Percentiles rank a stretch among this genome's conserved stretches.
phyloP scores from a whole-genome alignment of 2,888 invertebrate species.

The Apeira syringaria region DNA sequence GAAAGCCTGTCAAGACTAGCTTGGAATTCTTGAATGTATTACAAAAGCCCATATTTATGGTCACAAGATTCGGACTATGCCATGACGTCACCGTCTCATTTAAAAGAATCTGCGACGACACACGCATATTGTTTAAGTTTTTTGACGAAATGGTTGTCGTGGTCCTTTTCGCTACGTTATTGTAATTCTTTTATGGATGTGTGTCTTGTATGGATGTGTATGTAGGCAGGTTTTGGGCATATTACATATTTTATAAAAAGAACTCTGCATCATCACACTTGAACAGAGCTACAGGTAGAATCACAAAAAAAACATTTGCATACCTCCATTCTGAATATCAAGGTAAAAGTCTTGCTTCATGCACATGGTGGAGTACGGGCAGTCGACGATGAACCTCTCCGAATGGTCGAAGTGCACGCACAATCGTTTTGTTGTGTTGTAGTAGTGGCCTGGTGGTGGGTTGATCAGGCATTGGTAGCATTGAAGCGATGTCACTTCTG shows the following conservation, averaged over 20 bases:
- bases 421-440: slow-evolving; percentile 85
- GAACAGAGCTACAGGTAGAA: too few relatives aligned
- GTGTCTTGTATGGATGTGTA: too few relatives aligned
- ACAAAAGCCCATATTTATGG: not conserved
- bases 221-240: too few relatives aligned
- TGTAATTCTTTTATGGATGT: slow-evolving; percentile 3
- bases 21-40: slow-evolving; percentile 1
- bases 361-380: slow-evolving; percentile 93
- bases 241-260: too few relatives aligned
- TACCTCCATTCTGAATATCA: slow-evolving; percentile 87
- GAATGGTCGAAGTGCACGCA: slow-evolving; percentile 91
- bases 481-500: slow-evolving; percentile 79
- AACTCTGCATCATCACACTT: too few relatives aligned
- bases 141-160: slow-evolving; percentile 11
- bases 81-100: slow-evolving; percentile 11
- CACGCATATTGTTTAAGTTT: slow-evolving; percentile 13
- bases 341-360: slow-evolving; percentile 88
- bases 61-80: slow-evolving; percentile 2
- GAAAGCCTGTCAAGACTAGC: not conserved
- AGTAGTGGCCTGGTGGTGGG: slow-evolving; percentile 81
- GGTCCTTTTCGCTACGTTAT: slow-evolving; percentile 6
- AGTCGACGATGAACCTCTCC: slow-evolving; percentile 87
- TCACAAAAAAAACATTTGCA: too few relatives aligned
- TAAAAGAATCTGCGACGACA: slow-evolving; percentile 19
- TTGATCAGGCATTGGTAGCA: slow-evolving; percentile 90